These are phyloP conservation scores for Melanargia galathea DNA, from an alignment of 2,888 invertebrate genomes.

Conservation along the genomic window DNA sequence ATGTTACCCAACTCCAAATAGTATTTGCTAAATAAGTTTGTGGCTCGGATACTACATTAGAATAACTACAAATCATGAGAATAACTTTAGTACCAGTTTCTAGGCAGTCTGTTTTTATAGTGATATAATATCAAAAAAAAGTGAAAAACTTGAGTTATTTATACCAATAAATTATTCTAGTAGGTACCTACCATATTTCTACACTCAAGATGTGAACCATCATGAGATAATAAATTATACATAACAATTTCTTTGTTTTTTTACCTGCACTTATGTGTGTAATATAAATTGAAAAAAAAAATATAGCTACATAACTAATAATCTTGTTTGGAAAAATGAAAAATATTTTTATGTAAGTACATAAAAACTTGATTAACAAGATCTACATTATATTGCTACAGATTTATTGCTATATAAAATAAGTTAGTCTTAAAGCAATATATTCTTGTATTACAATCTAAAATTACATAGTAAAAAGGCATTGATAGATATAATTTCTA, in stretches of 20 bases:
- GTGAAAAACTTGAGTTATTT: no score
- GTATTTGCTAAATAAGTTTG: background rate
- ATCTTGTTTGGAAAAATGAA: no score
- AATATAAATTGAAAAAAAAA: no score
- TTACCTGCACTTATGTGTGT: background rate
- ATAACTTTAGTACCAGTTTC: background rate
- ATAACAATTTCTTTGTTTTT: background rate
- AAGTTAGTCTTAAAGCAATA: slow-evolving; percentile 21
- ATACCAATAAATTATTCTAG: background rate
- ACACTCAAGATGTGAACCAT: no score
- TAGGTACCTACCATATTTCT: no score
- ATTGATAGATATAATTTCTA: slow-evolving; percentile 6
- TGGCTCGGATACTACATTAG: background rate
- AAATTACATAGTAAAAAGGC: slow-evolving; percentile 21
- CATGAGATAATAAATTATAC: no score
- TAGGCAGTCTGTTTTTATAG: background rate
- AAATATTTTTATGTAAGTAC: no score
- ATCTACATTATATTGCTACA: background rate
- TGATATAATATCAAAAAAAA: background rate
- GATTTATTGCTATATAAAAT: slow-evolving; percentile 33
- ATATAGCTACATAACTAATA: no score
- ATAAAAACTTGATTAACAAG: no score
- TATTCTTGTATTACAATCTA: slow-evolving; percentile 16
- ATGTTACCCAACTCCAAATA: background rate
- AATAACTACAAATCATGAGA: background rate